Evolutionary conservation across 1,140 invertebrate genomes (phyloP).

Genomic region (Leptonema lineaticorne): DNA sequence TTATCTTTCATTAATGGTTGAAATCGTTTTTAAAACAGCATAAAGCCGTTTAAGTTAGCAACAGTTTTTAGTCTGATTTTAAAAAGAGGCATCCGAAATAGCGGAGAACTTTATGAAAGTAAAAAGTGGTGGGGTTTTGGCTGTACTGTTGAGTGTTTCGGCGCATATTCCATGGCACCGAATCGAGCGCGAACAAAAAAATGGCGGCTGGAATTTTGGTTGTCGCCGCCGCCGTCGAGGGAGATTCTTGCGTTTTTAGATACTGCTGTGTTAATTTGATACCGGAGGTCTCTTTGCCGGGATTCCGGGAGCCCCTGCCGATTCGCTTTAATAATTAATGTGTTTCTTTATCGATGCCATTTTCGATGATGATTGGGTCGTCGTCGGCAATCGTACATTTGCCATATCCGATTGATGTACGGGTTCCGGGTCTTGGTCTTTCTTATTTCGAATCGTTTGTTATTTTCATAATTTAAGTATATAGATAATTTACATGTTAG

Average conservation of each 20-base stretch:
- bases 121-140: no score
- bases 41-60: no score
- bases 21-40: no score
- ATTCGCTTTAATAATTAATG: slow-evolving; percentile 15
- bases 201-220: background rate
- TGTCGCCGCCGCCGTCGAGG: background rate
- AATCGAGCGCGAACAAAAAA: background rate
- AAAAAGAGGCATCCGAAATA: no score
- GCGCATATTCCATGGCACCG: background rate
- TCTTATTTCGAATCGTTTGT: background rate
- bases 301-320: background rate
- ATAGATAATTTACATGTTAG: background rate
- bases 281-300: slow-evolving; percentile 8
- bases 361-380: background rate
- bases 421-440: no score
- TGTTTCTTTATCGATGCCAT: background rate
- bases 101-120: no score
- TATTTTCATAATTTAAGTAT: background rate
- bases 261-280: slow-evolving; percentile 26
- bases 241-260: slow-evolving; percentile 15
- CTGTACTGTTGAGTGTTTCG: background rate
- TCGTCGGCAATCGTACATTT: background rate
- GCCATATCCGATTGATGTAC: background rate
- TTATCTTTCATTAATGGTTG: no score
- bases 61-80: no score